Percentiles rank a stretch among this genome's conserved stretches.
Evolutionary conservation across 2,797 vertebrate species (phyloP).

Genomic region (Cyclura pinguis): DNA sequence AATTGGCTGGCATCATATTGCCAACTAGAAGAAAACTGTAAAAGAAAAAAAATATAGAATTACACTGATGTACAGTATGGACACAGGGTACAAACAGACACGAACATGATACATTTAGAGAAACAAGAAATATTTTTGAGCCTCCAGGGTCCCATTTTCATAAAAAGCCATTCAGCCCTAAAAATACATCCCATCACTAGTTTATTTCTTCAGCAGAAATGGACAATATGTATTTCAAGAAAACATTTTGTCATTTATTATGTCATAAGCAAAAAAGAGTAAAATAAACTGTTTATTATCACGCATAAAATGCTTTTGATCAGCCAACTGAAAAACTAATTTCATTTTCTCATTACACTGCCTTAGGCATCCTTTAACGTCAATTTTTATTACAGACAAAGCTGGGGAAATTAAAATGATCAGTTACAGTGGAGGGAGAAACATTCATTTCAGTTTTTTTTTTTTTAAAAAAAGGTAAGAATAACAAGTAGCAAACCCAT

Average conservation of each 20-base stretch:
- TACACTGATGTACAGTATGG: neutral
- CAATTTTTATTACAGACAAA: conserved; percentile 98
- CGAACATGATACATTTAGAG: neutral
- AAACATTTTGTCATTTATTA: conserved; percentile 84
- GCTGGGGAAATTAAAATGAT: conserved; percentile 96
- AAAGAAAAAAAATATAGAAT: neutral
- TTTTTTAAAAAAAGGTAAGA: conserved; percentile 65
- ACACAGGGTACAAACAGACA: neutral
- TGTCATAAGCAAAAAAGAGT: conserved; percentile 82
- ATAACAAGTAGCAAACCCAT: conserved; percentile 77
- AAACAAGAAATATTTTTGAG: neutral
- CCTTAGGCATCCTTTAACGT: conserved; percentile 93
- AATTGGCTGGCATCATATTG: neutral
- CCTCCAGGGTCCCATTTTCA: neutral
- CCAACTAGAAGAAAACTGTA: neutral
- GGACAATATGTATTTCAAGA: conserved; percentile 77
- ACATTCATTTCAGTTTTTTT: conserved; percentile 86
- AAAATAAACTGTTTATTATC: conserved; percentile 99
- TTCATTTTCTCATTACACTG: conserved; percentile 99
- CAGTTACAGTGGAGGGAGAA: conserved; percentile 81
- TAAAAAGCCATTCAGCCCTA: neutral
- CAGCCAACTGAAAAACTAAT: conserved; percentile 99
- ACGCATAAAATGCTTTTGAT: conserved; percentile 99
- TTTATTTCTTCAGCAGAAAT: conserved; percentile 28
- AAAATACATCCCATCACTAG: neutral